phyloP scores from a whole-genome alignment of 2,113 vertebrate species.

The Phoxinus phoxinus region DNA sequence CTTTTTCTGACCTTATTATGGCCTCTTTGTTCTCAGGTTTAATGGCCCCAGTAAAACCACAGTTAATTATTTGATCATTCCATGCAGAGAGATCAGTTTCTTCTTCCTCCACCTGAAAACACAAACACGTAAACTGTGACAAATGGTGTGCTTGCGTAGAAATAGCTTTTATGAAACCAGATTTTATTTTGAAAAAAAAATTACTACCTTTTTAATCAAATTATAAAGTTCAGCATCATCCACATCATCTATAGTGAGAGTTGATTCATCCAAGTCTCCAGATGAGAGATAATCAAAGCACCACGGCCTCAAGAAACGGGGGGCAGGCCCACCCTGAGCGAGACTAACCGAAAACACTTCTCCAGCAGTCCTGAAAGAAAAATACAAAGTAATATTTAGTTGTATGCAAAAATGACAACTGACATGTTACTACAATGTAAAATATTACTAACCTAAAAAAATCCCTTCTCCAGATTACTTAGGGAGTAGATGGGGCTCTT shows the following conservation, averaged over 20 bases:
- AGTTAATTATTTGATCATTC: slow-evolving; percentile 8
- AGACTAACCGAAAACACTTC: background rate
- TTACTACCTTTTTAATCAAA: slow-evolving; percentile 28
- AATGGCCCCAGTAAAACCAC: background rate
- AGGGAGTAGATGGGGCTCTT: too few species aligned
- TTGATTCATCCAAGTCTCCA: slow-evolving; percentile 17
- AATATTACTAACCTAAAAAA: too few species aligned
- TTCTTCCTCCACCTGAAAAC: slow-evolving; percentile 12
- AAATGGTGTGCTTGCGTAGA: too few species aligned
- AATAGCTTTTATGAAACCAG: too few species aligned
- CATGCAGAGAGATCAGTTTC: background rate
- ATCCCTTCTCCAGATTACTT: too few species aligned
- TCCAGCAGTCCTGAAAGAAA: too few species aligned
- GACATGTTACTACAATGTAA: too few species aligned
- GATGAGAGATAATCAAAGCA: slow-evolving; percentile 14
- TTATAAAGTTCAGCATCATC: slow-evolving; percentile 11
- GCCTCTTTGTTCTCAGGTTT: background rate
- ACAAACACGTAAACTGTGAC: too few species aligned
- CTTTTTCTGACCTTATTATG: background rate
- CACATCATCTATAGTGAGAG: slow-evolving; percentile 27
- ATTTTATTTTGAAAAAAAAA: too few species aligned
- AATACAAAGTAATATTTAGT: too few species aligned
- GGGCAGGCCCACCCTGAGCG: slow-evolving; percentile 46
- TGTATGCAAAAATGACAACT: too few species aligned
- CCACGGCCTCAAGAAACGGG: slow-evolving; percentile 42